Conservation (phyloP, 2,888 invertebrate genomes). For the Plutella xylostella region DNA sequence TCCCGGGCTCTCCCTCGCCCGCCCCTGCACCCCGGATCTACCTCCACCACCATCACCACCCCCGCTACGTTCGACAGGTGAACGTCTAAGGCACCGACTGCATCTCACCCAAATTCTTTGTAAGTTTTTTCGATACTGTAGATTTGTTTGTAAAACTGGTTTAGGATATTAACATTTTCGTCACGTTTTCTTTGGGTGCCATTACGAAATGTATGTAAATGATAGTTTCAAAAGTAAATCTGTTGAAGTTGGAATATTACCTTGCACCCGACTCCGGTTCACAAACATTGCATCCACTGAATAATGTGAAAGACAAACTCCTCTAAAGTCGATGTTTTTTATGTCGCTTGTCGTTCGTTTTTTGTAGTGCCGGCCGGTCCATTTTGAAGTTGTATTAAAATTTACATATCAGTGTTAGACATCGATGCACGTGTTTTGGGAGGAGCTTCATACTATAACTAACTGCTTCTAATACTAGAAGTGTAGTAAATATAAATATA, state of each 20-base stretch:
- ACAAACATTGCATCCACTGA: too few relatives aligned
- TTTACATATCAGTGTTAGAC: conserved; percentile 55
- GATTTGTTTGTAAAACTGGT: too few relatives aligned
- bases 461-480: too few relatives aligned
- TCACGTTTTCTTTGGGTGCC: background rate
- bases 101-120: conserved; percentile 1
- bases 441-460: too few relatives aligned
- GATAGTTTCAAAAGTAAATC: too few relatives aligned
- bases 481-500: too few relatives aligned
- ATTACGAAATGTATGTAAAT: conserved; percentile 3
- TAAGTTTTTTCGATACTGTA: background rate
- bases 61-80: background rate
- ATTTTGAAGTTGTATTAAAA: conserved; percentile 61
- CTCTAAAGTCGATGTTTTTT: too few relatives aligned
- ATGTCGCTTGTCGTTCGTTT: conserved; percentile 57
- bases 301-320: too few relatives aligned
- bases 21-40: background rate
- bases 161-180: conserved; percentile 2
- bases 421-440: conserved; percentile 44
- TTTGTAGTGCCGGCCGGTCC: conserved; percentile 60
- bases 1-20: too few relatives aligned
- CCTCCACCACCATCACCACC: background rate
- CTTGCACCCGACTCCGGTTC: too few relatives aligned
- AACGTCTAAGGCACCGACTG: background rate
- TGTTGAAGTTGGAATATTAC: too few relatives aligned